Evolutionary conservation across 2,113 vertebrate genomes (phyloP), one percentile per base, ranked within the genome.

Genomic region (Myrmecophaga tridactyla): DNA sequence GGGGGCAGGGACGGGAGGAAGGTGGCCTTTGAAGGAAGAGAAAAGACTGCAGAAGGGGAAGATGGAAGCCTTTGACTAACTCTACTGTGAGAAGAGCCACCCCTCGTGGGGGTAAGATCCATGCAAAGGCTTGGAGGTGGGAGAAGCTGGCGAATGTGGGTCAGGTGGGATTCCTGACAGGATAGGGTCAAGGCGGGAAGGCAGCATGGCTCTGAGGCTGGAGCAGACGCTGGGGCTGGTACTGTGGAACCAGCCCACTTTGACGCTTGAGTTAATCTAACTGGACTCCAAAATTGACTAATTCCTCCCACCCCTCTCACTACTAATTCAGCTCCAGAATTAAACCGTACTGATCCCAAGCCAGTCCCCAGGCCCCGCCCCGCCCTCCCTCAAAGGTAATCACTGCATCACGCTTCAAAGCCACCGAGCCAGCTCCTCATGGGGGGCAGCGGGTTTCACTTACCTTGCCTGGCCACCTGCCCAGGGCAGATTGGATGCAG

Each of bases 361-460:
- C 43, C 89, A 46, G 43, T 67, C 51, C 76, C 73, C 15, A 23
- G 58, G 56, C 56, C 46, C 46, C 31, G 11, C 21, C 76, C 25
- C 21, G 10, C 12, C 41, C 80, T 56, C 92, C 83, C 62, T 67
- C 63, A 3, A 8, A 86, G 84, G 86, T 73, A 56, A 67, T 65
- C 41, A 18, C 1, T n/a, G 80, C 65, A 20, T n/a, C 76, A 34
- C 0, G 14, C 85, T 95, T 96, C 97, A 95, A 93, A 97, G 97
- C 92, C 92, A 92, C 88, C 0, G 31, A 85, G 8, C 76, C 75
- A 87, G 76, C 77, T 5, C 56, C 6, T 62, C 51, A 14, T 3
- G 76, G 88, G 69, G 94, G 96, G 95, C 87, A 76, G 97, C 6
- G 51, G 96, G 94, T 98, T 97, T 89, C 96, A 83, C 89, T 98